Base-by-base conservation (phyloP, 2,797 vertebrate genomes). In the Periparus ater region DNA sequence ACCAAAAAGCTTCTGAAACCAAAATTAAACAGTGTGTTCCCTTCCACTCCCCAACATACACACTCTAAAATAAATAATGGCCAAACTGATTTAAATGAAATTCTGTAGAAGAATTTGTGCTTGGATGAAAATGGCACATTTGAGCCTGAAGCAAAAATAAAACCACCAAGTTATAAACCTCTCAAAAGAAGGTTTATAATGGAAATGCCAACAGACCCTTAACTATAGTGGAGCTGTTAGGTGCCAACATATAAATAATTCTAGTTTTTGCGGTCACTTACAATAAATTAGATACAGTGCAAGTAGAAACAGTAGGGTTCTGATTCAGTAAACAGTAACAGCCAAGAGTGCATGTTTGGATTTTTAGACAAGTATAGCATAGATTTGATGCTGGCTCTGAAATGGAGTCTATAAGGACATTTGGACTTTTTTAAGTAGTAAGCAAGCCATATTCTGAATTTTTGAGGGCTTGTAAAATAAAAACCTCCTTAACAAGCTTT, bases 231-330 rank as follows among this genome's bases (percentile, higher is more conserved):
- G 84, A 85, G 82, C 82, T 92, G 62, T 92, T 97, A 97, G 95
- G 89, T 97, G 96, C 97, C 97, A 98, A 97, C 91, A 96, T 72
- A 97, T 93, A 98, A 98, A 97, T 97, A 97, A 97, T 95, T 98
- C 94, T 97, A 97, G 93, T 88, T 97, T 98, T 97, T 97, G 97
- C 89, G 96, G 96, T 97, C 95, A 78, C 92, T 97, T 95, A 94
- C 22, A 58, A 97, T 97, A 98, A 98, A 98, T 98, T 97, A 98
- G 97, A 97, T 96, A 97, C 93, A 97, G 96, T 88, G 89, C 95
- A 93, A 96, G 81, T 94, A 89, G 97, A 96, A 97, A 97, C 96
- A 97, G 94, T 95, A 96, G 93, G 83, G 95, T 97, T 93, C 95
- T 95, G 95, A 96, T 97, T 97, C 95, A 96, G 91, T 97, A 93